Base-by-base conservation (phyloP, 1,140 invertebrate genomes). In the Mycetomoellerius zeteki region DNA sequence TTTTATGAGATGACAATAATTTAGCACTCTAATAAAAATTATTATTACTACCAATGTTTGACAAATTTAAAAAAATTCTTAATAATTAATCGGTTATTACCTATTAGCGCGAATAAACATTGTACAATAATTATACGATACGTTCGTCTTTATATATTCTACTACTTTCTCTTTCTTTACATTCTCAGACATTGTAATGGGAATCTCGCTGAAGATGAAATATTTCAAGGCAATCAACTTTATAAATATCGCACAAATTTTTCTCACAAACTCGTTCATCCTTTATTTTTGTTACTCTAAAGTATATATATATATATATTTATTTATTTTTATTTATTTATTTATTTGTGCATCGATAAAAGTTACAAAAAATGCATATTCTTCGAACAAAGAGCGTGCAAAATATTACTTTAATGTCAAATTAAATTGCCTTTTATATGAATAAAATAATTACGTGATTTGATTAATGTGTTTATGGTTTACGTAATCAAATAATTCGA, bases 161-260 rank as follows among this genome's bases (percentile, higher is more conserved):
- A 37, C 0, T 71, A 33, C 10, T 56, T 56, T n/a, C 5, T 64
- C 24, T 62, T 47, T 50, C 21, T n/a, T 43, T n/a, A 21, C 5
- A 19, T 56, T 27, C 37, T 50, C 71, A 1, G 10, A 58, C 12
- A 19, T 0, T 1, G 4, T 10, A 58, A 37, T 71, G 71, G 37
- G 5, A 82, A 5, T 47, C 3, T 71, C 3, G n/a, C 2, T 24
- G 27, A 54, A 47, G 72, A 54, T 81, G 21, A 21, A 56, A 30
- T 50, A n/a, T 52, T 2, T 78, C 86, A 86, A 86, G 84, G 72
- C 8, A 16, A 82, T 71, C 54, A 62, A 52, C 85, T 19, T n/a
- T 7, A 43, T 21, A 16, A 37, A 37, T 16, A 50, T 4, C 8
- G 12, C 14, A 43, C 14, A 50, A 50, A 0, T 73, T 56, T 12